Conservation (phyloP, 1,140 invertebrate species). For the Drosophila teissieri region DNA sequence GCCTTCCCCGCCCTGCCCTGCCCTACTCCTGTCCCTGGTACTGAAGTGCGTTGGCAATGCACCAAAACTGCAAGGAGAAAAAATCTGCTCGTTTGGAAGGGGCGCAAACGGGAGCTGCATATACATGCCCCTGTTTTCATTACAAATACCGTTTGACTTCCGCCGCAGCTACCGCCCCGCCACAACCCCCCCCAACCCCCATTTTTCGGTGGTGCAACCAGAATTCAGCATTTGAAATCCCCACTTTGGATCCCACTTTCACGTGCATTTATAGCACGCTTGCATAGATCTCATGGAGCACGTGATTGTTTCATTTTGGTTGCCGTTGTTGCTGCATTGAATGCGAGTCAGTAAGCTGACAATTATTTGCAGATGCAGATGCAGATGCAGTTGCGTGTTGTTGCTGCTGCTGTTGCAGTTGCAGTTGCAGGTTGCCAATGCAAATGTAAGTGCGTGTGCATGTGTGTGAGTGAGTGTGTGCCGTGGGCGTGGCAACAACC, state of each 20-base stretch:
- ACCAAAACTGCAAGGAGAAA: conserved; percentile 42
- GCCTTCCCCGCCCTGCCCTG: not conserved
- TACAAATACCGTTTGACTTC: conserved; percentile 83
- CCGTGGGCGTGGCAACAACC: conserved; percentile 75
- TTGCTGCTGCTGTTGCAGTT: not conserved
- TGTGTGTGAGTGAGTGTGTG: conserved; percentile 16
- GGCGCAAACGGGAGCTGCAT: conserved; percentile 35
- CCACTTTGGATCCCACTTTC: conserved; percentile 75
- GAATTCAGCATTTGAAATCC: conserved; percentile 47
- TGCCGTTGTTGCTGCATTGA: conserved; percentile 57
- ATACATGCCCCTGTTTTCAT: conserved; percentile 81
- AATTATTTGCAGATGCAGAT: conserved; percentile 80
- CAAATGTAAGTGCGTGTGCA: conserved; percentile 35
- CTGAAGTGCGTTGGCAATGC: conserved; percentile 79
- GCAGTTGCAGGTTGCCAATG: conserved; percentile 28
- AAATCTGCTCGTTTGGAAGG: not conserved
- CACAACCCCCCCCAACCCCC: too few species aligned
- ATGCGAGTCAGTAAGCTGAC: conserved; percentile 79
- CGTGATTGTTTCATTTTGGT: conserved; percentile 82
- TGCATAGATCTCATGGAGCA: conserved; percentile 79
- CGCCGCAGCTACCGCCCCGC: conserved; percentile 54
- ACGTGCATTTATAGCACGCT: conserved; percentile 78
- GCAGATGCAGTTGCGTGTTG: conserved; percentile 25
- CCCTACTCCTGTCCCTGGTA: conserved; percentile 30
- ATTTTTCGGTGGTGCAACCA: conserved; percentile 2